These are phyloP conservation scores for Apoda limacodes DNA, from an alignment of 2,888 invertebrate genomes.

Conservation along the genomic window DNA sequence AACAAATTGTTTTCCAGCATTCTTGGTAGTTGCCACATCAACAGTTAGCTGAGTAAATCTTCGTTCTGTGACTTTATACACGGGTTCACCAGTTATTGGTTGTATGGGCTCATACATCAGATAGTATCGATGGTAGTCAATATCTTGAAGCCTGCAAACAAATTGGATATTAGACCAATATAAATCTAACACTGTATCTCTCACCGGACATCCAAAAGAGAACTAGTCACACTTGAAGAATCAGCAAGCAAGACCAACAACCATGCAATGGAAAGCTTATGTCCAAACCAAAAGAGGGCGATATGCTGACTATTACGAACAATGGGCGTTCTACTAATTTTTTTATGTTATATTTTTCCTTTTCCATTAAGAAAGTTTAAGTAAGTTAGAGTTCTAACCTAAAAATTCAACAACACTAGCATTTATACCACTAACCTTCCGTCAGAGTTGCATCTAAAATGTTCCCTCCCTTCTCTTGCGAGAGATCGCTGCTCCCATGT, in stretches of 20 bases:
- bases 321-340: no score
- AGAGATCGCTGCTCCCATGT: slow-evolving; percentile 77
- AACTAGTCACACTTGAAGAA: no score
- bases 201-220: no score
- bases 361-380: no score
- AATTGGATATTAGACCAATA: no score
- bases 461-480: slow-evolving; percentile 41
- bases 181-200: no score
- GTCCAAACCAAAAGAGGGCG: no score
- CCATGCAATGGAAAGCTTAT: no score
- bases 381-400: background rate
- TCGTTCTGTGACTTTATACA: slow-evolving; percentile 78
- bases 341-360: no score
- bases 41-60: slow-evolving; percentile 83
- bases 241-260: no score
- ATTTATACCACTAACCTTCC: slow-evolving; percentile 30
- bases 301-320: no score
- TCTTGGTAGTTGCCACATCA: slow-evolving; percentile 82
- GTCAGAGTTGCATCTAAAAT: slow-evolving; percentile 71
- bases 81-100: slow-evolving; percentile 75
- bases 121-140: slow-evolving; percentile 83
- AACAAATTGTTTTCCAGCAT: slow-evolving; percentile 77
- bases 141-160: no score
- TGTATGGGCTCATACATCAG: slow-evolving; percentile 90
- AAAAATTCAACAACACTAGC: background rate